Percentiles rank a stretch among this genome's conserved stretches.
phyloP scores from a whole-genome alignment of 2,797 vertebrate species.

The Sylvilagus floridanus region DNA sequence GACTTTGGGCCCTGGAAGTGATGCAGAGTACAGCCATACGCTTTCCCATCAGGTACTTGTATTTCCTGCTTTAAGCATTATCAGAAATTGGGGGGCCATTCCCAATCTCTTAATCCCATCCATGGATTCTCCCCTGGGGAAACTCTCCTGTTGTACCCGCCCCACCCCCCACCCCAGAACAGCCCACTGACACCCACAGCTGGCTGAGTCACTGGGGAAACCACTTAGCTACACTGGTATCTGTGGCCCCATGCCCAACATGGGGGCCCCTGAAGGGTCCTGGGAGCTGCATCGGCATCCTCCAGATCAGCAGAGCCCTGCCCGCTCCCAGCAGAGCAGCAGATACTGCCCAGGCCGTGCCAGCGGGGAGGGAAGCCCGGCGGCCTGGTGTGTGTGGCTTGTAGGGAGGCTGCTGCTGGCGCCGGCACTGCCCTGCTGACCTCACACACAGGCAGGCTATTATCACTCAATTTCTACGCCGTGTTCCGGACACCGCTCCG shows the following conservation, averaged over 20 bases:
- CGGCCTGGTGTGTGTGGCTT: accelerated
- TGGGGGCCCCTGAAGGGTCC: neutral
- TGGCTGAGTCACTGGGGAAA: neutral
- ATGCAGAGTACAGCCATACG: neutral
- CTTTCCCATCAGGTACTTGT: neutral
- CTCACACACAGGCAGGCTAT: neutral
- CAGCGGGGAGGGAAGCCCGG: neutral
- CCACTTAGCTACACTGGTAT: neutral
- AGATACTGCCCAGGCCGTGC: neutral
- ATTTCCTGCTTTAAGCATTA: neutral
- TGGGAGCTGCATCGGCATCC: neutral
- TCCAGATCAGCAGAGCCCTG: neutral
- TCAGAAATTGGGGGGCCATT: neutral
- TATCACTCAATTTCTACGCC: slow-evolving; percentile 47
- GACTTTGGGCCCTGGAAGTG: too few species aligned
- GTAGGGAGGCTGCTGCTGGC: accelerated
- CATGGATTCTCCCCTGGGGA: neutral
- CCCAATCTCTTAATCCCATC: neutral
- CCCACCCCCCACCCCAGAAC: neutral
- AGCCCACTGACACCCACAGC: neutral
- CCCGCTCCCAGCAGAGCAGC: accelerated
- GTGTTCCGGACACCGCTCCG: neutral
- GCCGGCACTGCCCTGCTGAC: neutral
- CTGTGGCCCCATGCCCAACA: too few species aligned
- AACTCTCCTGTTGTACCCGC: neutral